These are phyloP conservation scores for Marasmarcha lunaedactyla DNA, from an alignment of 2,888 invertebrate genomes.

Conservation along the genomic window DNA sequence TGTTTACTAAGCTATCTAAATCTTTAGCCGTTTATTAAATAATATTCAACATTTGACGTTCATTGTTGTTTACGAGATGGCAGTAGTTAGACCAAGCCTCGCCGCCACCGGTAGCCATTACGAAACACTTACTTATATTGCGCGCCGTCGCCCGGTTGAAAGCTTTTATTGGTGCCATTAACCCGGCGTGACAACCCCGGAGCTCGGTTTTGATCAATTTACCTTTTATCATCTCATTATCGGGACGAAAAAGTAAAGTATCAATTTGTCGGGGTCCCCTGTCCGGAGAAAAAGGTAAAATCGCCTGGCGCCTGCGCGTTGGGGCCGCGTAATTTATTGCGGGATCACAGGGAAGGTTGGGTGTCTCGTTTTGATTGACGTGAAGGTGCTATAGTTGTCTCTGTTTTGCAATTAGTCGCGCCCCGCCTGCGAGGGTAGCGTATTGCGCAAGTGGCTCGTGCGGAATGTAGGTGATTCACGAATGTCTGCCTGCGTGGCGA, in stretches of 20 bases:
- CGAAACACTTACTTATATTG: no score
- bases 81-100: no score
- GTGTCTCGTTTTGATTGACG: slow-evolving; percentile 22
- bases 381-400: slow-evolving; percentile 13
- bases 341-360: slow-evolving; percentile 29
- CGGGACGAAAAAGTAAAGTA: slow-evolving; percentile 21
- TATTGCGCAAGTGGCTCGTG: slow-evolving; percentile 10
- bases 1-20: no score
- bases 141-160: no score
- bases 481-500: no score
- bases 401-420: slow-evolving; percentile 32
- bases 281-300: slow-evolving; percentile 22
- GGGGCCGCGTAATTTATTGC: slow-evolving; percentile 53
- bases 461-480: not conserved
- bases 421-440: slow-evolving; percentile 20
- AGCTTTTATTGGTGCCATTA: not conserved
- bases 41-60: no score
- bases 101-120: no score
- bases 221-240: not conserved
- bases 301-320: slow-evolving; percentile 55
- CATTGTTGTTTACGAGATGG: no score
- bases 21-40: no score
- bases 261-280: slow-evolving; percentile 23
- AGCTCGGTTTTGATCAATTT: not conserved
- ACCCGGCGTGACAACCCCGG: not conserved